Evolutionary conservation across 2,113 vertebrate species (phyloP).

Genomic region (Sylvicapra grimmia): DNA sequence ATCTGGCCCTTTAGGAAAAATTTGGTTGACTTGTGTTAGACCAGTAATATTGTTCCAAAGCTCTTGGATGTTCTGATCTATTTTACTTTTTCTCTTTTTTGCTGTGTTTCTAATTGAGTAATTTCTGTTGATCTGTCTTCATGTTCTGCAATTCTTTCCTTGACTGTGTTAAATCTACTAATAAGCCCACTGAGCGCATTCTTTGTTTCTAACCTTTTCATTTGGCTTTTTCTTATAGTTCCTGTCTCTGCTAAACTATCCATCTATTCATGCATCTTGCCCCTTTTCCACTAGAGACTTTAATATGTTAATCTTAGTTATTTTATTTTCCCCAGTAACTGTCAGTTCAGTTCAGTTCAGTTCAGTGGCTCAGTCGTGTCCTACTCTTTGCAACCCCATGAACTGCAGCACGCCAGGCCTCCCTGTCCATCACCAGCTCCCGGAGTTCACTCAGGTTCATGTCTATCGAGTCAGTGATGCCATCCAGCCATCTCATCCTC

Average conservation of each 20-base stretch:
- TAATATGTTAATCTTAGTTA: slow-evolving; percentile 3
- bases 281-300: neutral
- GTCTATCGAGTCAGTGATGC: too few species aligned
- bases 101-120: neutral
- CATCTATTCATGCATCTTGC: neutral
- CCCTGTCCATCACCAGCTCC: too few species aligned
- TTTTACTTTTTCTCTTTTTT: slow-evolving; percentile 12
- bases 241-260: neutral
- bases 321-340: neutral
- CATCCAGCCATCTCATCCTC: too few species aligned
- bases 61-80: neutral
- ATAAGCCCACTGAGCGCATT: neutral
- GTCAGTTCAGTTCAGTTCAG: neutral
- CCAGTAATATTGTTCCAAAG: neutral
- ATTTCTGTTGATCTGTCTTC: neutral
- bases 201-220: neutral
- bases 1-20: neutral
- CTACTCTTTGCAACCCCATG: too few species aligned
- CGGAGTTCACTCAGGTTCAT: too few species aligned
- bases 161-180: neutral
- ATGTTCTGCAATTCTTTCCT: neutral
- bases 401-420: too few species aligned
- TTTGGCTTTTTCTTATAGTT: neutral
- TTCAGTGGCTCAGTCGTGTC: too few species aligned
- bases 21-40: neutral